Percentiles rank a stretch among this genome's conserved stretches.
These are phyloP conservation scores for Pediacus dermestoides DNA, from an alignment of 2,888 invertebrate genomes.

Conservation along the genomic window DNA sequence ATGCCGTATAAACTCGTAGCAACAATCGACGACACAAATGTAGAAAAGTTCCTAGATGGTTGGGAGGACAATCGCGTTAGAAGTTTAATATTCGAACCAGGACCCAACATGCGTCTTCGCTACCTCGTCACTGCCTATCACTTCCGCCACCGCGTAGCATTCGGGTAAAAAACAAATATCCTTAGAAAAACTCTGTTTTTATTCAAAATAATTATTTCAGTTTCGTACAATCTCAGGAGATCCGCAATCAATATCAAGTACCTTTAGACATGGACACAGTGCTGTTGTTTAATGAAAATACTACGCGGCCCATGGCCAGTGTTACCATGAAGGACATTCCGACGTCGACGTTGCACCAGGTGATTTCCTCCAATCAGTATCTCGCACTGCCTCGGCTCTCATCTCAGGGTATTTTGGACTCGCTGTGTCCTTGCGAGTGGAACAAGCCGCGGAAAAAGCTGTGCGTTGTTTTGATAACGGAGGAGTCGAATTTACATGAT, in stretches of 20 bases:
- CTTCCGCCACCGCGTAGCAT: constrained; percentile 79
- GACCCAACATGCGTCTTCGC: constrained; percentile 71
- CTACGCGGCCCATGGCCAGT: constrained; percentile 74
- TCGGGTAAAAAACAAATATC: constrained; percentile 73
- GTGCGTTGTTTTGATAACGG: constrained; percentile 77
- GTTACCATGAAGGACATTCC: constrained; percentile 89
- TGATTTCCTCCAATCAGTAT: constrained; percentile 85
- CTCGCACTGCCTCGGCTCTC: constrained; percentile 84
- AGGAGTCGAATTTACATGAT: constrained; percentile 58
- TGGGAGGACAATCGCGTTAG: constrained; percentile 92
- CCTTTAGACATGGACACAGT: constrained; percentile 73
- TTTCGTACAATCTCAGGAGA: constrained; percentile 64
- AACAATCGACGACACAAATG: constrained; percentile 63
- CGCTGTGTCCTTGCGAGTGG: constrained; percentile 87
- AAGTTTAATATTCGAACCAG: constrained; percentile 81
- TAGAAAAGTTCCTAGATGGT: constrained; percentile 76
- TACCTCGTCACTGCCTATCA: constrained; percentile 87
- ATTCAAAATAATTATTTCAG: no score
- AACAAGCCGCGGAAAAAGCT: constrained; percentile 69
- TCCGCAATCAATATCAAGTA: constrained; percentile 68
- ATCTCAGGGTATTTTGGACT: constrained; percentile 75
- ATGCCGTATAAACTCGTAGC: constrained; percentile 79
- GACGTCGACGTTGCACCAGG: constrained; percentile 79
- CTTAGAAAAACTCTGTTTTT: not conserved
- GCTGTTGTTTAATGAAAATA: constrained; percentile 86